Evolutionary conservation across 2,797 vertebrate species (phyloP).

Genomic region (Microhierax caerulescens): DNA sequence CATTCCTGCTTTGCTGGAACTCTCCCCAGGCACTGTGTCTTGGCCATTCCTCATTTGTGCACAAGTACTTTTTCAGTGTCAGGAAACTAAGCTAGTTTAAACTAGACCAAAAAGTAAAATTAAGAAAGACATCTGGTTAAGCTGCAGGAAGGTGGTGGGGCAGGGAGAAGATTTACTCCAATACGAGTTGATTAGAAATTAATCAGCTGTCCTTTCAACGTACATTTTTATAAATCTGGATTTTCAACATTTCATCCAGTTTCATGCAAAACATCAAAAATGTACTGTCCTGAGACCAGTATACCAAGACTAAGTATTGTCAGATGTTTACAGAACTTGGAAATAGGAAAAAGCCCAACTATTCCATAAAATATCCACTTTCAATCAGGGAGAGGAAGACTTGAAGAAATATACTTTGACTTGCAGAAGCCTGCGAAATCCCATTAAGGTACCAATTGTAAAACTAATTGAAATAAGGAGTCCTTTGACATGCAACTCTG

Average conservation of each 20-base stretch:
- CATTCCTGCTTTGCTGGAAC: background rate
- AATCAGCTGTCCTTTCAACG: background rate
- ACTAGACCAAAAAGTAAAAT: background rate
- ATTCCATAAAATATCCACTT: constrained; percentile 47
- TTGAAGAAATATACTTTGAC: constrained; percentile 68
- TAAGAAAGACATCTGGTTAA: background rate
- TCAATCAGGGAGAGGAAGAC: constrained; percentile 57
- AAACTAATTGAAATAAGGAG: background rate
- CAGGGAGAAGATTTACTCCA: background rate
- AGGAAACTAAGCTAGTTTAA: background rate
- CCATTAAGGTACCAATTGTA: constrained; percentile 68
- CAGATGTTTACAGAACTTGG: constrained; percentile 79
- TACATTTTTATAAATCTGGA: background rate
- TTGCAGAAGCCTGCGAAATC: constrained; percentile 69
- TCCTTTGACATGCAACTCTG: constrained; percentile 53
- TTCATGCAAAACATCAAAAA: background rate
- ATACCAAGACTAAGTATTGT: constrained; percentile 27
- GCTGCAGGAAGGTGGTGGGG: background rate
- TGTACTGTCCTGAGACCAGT: background rate
- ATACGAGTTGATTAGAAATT: background rate
- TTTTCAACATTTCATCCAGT: background rate
- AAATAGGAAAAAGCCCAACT: constrained; percentile 49
- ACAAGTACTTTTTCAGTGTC: background rate
- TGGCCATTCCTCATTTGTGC: background rate
- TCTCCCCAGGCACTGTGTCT: background rate